Base-by-base conservation (phyloP, 2,113 vertebrate genomes). In the Myiozetetes cayanensis region DNA sequence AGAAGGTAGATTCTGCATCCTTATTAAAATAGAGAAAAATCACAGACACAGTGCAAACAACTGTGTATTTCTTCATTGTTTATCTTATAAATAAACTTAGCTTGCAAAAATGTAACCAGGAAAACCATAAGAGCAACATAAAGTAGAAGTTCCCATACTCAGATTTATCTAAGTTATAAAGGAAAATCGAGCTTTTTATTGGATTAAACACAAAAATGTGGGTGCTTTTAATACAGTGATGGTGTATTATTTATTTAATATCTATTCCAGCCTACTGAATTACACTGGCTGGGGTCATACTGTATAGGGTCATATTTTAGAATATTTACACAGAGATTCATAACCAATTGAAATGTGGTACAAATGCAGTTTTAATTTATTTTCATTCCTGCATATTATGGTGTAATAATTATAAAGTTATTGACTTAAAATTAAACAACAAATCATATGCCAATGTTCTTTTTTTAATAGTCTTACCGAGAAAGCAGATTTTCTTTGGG, bases 21-120 rank as follows among this genome's bases (percentile, higher is more conserved):
- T 94, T 94, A 85, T 59, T 97, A 97, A 95, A 96, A 94, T 88
- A 79, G 11, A 96, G 92, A 96, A 96, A 96, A 96, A 91, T 86
- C 81, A 94, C 67, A 96, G 83, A 92, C 86, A 96, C 77, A 92
- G 8, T 97, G 82, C 89, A 96, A 65, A 65, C 56, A 95, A 53
- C 91, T 35, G 5, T 96, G 85, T 97, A 87, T 94, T 93, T 91
- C 89, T 93, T 96, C 55, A 55, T 96, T 94, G 50, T 94, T 93
- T 86, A 73, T 81, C 76, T 84, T 50, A 37, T 66, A 63, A 71
- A 76, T 75, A 80, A 79, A 82, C 7, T 65, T 86, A 17, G 9
- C 80, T 84, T 90, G 49, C 37, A 85, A 70, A 88, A 82, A 30
- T 67, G 10, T 22, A 53, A 77, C n/a, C 33, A 80, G 12, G 12